Percentiles rank a stretch among this genome's conserved stretches.
Conservation (phyloP, 2,888 invertebrate species). For the Rhagonycha lutea region DNA sequence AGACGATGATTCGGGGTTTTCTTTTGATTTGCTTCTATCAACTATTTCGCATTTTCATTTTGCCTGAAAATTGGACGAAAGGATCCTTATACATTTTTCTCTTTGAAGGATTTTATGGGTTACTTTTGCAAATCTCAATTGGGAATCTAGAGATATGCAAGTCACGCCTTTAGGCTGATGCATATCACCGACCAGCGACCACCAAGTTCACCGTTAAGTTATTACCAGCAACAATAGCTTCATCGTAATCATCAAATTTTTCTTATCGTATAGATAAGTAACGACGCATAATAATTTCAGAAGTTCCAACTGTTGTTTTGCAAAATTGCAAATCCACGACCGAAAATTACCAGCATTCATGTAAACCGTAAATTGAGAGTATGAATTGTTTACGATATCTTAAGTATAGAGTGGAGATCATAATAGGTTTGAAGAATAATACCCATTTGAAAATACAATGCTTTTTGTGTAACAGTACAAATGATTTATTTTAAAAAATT, state of each 20-base stretch:
- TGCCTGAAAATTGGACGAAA: too few species aligned
- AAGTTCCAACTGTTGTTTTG: not conserved
- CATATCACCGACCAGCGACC: constrained; percentile 34
- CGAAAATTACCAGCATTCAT: not conserved
- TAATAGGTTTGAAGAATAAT: not conserved
- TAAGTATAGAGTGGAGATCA: not conserved
- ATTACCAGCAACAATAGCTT: constrained; percentile 39
- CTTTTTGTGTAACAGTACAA: not conserved
- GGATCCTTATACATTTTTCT: not conserved
- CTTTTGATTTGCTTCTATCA: too few species aligned
- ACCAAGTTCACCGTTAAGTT: constrained; percentile 37
- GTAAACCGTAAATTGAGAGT: not conserved
- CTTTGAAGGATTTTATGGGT: not conserved
- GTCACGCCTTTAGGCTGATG: constrained; percentile 35
- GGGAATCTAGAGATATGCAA: constrained; percentile 36
- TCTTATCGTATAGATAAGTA: not conserved
- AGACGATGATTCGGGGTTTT: not conserved
- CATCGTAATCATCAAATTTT: constrained; percentile 29
- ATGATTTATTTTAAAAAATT: not conserved
- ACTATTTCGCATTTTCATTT: too few species aligned
- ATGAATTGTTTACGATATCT: not conserved
- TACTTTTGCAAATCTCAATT: constrained; percentile 37
- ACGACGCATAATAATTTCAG: not conserved
- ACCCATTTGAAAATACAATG: not conserved
- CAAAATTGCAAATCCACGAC: not conserved